Evolutionary conservation across 2,113 vertebrate genomes (phyloP).

Genomic region (Corvus cornix): DNA sequence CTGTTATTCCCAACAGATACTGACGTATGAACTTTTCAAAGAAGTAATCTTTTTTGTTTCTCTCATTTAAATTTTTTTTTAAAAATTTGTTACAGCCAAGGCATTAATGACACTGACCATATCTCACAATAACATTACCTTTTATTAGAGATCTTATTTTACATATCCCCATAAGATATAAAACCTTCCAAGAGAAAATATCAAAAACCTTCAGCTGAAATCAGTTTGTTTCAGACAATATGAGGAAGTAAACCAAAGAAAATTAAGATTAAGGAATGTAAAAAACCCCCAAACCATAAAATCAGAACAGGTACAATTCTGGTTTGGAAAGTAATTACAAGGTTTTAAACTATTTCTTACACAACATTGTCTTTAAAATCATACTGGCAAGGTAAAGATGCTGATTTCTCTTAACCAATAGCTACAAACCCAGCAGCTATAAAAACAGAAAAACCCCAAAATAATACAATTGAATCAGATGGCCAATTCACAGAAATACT

Average conservation of each 20-base stretch:
- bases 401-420: slow-evolving; percentile 40
- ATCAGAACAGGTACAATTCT: slow-evolving; percentile 18
- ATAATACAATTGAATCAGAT: neutral
- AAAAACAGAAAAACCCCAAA: neutral
- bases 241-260: slow-evolving; percentile 55
- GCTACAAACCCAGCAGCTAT: slow-evolving; percentile 7
- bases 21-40: neutral
- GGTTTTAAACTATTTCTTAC: slow-evolving; percentile 37
- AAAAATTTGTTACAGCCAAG: neutral
- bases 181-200: slow-evolving; percentile 77
- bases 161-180: slow-evolving; percentile 78
- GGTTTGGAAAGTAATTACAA: slow-evolving; percentile 35
- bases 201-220: slow-evolving; percentile 68
- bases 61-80: neutral
- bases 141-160: slow-evolving; percentile 80
- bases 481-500: neutral
- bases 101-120: neutral
- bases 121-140: slow-evolving; percentile 60
- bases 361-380: slow-evolving; percentile 48
- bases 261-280: slow-evolving; percentile 41
- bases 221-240: slow-evolving; percentile 66
- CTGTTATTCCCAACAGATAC: neutral
- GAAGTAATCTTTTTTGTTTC: neutral
- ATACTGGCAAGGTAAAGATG: slow-evolving; percentile 43
- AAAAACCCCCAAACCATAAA: neutral